phyloP scores from a whole-genome alignment of 2,113 vertebrate species.

The Ammodytes dubius region DNA sequence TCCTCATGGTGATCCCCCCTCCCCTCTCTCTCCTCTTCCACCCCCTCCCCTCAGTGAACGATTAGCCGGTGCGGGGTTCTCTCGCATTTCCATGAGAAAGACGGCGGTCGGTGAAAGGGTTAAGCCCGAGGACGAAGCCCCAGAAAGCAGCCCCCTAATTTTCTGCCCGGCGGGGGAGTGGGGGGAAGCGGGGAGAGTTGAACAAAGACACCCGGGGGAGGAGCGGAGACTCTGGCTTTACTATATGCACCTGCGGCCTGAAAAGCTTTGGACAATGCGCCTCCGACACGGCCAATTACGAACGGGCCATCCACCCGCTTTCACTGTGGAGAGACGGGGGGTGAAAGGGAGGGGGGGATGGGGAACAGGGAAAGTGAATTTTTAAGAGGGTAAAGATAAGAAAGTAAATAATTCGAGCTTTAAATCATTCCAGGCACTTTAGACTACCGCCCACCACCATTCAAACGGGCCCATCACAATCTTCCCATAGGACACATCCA shows the following conservation, averaged over 20 bases:
- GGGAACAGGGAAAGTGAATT: conserved; percentile 73
- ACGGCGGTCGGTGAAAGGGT: conserved; percentile 85
- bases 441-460: conserved; percentile 28
- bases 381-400: conserved; percentile 76
- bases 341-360: conserved; percentile 15
- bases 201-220: conserved; percentile 86
- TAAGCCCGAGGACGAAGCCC: conserved; percentile 81
- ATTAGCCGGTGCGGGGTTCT: conserved; percentile 83
- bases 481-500: conserved; percentile 8
- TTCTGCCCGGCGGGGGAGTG: conserved; percentile 82
- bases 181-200: conserved; percentile 77
- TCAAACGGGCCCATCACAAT: conserved; percentile 20
- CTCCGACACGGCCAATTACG: conserved; percentile 88
- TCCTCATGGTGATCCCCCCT: conserved; percentile 36
- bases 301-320: conserved; percentile 80
- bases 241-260: conserved; percentile 88
- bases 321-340: conserved; percentile 63
- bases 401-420: conserved; percentile 81
- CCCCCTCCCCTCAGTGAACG: conserved; percentile 82
- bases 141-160: conserved; percentile 78
- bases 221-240: conserved; percentile 84
- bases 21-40: conserved; percentile 42
- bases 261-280: conserved; percentile 86
- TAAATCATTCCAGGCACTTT: conserved; percentile 64
- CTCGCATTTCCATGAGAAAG: conserved; percentile 87